Evolutionary conservation across 2,888 invertebrate species (phyloP), one percentile per base, ranked within the genome.

Genomic region (Acanthacorydalis orientalis): DNA sequence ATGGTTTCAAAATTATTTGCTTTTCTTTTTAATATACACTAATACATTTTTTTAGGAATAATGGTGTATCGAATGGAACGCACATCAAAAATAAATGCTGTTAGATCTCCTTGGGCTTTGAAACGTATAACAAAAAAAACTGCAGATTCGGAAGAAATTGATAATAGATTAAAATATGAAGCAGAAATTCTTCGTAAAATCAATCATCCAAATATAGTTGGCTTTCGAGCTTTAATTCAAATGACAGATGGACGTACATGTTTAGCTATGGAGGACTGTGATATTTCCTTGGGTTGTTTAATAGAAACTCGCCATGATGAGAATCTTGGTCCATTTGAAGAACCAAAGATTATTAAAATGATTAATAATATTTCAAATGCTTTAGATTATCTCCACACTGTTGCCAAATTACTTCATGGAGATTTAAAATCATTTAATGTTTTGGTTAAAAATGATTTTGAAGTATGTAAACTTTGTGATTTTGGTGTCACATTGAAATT

Each of bases 381-480:
- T 0, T 61, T 90, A 1, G 73, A 83, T 57, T 89, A 89, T 64
- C 66, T 90, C 2, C 90, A 90, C 60, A 77, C 75, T 1, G 74
- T 73, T 51, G 78, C 76, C 46, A 70, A 74, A 46, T 66, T 88
- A 39, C 63, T 90, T 8, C 90, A 90, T 51, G 85, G 87, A 31
- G 90, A 90, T 61, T 68, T 90, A 37, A 89, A 90, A 64, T 88
- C 88, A 1, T 82, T 77, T 59, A 90, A 90, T 60, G 68, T 90
- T 39, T 69, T 90, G 1, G 70, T 89, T 1, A 83, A 86, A 52
- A 81, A 77, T 10, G 75, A 85, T 58, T 86, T 84, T 60, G 72
- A 73, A 31, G 69, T 73, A 1, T 81, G 86, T 53, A 88, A 90
- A 62, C 64, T 88, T 14, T 87, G 89, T 56, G 88, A 89, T 64